Conservation (phyloP, 2,113 vertebrate species). For the Macroglossus sobrinus region DNA sequence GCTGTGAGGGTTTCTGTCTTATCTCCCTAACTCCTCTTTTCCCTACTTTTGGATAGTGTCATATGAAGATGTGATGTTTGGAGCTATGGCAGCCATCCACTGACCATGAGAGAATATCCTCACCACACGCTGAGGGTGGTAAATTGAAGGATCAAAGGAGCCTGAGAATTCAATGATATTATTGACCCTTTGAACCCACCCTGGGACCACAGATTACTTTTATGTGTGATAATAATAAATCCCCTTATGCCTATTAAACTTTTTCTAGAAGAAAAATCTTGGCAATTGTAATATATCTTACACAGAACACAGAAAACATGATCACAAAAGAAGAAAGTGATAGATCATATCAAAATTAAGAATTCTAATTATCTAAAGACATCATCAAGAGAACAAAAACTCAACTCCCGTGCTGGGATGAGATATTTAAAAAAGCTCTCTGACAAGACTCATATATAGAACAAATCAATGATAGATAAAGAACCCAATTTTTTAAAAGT, state of each 20-base stretch:
- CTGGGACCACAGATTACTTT: background rate
- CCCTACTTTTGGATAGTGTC: background rate
- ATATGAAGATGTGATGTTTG: background rate
- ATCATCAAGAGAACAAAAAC: background rate
- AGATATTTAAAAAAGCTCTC: background rate
- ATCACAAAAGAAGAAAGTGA: background rate
- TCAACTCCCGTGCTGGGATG: background rate
- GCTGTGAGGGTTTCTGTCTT: background rate
- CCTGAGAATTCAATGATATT: background rate
- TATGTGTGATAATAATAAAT: background rate
- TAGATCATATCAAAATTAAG: background rate
- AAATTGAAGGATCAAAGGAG: background rate
- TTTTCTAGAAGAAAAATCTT: background rate
- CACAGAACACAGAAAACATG: background rate
- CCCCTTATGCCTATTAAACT: background rate
- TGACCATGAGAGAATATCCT: background rate
- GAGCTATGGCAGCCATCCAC: background rate
- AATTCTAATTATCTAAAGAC: background rate
- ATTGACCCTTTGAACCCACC: background rate
- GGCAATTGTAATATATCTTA: background rate
- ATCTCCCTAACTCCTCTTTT: background rate
- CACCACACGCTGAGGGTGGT: background rate
- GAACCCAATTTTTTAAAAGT: background rate
- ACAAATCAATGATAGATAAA: background rate
- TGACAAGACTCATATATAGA: background rate